Evolutionary conservation across 2,797 vertebrate species (phyloP).

Genomic region (Rhabdomys pumilio): DNA sequence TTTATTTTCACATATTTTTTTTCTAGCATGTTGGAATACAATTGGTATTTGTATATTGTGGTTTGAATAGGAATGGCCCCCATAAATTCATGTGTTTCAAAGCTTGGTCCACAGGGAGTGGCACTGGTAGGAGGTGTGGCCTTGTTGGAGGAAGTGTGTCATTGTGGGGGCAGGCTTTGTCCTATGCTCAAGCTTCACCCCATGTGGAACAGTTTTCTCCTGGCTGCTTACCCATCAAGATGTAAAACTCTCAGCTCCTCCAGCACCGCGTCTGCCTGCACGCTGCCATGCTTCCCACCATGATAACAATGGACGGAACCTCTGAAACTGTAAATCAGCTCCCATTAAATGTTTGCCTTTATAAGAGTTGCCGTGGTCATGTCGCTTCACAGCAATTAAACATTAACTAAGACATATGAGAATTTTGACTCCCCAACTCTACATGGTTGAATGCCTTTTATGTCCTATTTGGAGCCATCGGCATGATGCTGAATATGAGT

Average conservation of each 20-base stretch:
- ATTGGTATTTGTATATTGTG: background rate
- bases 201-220: too few relatives aligned
- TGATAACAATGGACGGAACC: background rate
- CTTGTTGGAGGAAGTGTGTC: background rate
- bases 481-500: background rate
- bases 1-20: background rate
- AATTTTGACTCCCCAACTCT: slow-evolving; percentile 1
- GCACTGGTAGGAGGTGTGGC: background rate
- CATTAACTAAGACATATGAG: background rate
- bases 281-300: background rate
- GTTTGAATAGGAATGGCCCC: background rate
- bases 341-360: background rate
- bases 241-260: background rate
- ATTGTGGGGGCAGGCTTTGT: background rate
- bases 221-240: too few relatives aligned
- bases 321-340: background rate
- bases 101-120: background rate
- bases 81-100: background rate
- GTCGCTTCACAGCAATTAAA: background rate
- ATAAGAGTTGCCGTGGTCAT: background rate
- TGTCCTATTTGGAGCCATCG: background rate
- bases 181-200: background rate
- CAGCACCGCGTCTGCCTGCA: background rate
- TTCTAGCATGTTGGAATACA: background rate
- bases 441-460: background rate